Base-by-base conservation (phyloP, 2,797 vertebrate species). In the Lepidocolaptes lacrymiger region DNA sequence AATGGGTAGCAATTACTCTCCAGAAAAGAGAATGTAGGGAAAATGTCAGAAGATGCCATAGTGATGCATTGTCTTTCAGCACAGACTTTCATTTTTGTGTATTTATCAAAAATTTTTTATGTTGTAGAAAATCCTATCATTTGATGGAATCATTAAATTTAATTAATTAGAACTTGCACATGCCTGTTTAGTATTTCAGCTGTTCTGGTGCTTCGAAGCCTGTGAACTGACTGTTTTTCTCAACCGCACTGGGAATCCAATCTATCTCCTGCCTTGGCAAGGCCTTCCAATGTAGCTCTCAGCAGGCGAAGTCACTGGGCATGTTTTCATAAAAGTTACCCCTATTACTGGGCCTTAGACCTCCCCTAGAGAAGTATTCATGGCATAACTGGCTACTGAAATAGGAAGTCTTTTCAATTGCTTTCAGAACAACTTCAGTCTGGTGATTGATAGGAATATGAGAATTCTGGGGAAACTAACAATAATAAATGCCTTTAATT, bases 331-430 rank as follows among this genome's bases (percentile, higher is more conserved):
- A 64, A 55, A 91, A 88, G 64, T 61, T 88, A 19, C 37, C 83
- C 27, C 56, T 82, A 39, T 91, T 95, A 92, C 13, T 59, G 24
- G 67, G 37, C n/a, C 28, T 74, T 56, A 71, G 71, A 74, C 72
- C 76, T 93, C 52, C 49, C n/a, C 37, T 72, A 19, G 72, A 84
- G 91, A 94, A 73, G 62, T 75, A 85, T 94, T 96, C 61, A 93
- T 85, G 91, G 51, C 51, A 55, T 78, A 95, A 95, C 95, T 96
- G 95, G 71, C 91, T 82, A 80, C 90, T 84, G 81, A 97, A 96
- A 95, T 55, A 96, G 92, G 82, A 95, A 95, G 54, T 54, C 52
- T 67, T 95, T 93, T 58, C 61, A 71, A 12, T 32, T 88, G 56
- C 64, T 90, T 92, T 88, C 56, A 74, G 49, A 88, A 68, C 27